phyloP scores from a whole-genome alignment of 2,888 invertebrate species.

The Altica lythri region DNA sequence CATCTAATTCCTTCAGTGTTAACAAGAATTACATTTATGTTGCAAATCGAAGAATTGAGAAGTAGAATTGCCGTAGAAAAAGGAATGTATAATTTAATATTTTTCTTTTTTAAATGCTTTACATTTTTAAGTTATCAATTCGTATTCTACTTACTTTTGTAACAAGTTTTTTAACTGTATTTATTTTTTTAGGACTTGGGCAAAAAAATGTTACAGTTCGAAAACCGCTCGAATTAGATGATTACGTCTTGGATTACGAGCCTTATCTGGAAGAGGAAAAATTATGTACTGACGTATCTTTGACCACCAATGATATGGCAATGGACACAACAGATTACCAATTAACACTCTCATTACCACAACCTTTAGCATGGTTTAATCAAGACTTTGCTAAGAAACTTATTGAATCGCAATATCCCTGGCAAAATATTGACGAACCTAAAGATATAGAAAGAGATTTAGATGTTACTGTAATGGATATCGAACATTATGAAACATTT shows the following conservation, averaged over 20 bases:
- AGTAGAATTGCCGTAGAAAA: constrained; percentile 59
- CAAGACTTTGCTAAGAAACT: constrained; percentile 56
- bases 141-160: neutral
- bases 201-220: constrained; percentile 39
- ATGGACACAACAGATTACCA: neutral
- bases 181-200: constrained; percentile 44
- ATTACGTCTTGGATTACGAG: constrained; percentile 44
- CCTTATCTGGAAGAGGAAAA: constrained; percentile 38
- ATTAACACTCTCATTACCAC: constrained; percentile 1
- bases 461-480: constrained; percentile 67
- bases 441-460: constrained; percentile 68
- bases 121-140: neutral
- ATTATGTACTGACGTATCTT: constrained; percentile 23
- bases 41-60: constrained; percentile 76
- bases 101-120: neutral
- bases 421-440: constrained; percentile 65
- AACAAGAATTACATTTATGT: constrained; percentile 72
- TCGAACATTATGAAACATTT: constrained; percentile 73
- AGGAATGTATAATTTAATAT: neutral
- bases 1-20: constrained; percentile 82
- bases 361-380: constrained; percentile 32
- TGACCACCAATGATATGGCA: neutral
- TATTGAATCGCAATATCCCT: constrained; percentile 57
- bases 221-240: constrained; percentile 48
- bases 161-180: neutral